Base-by-base conservation (phyloP, 2,113 vertebrate species). In the Mirza zaza region DNA sequence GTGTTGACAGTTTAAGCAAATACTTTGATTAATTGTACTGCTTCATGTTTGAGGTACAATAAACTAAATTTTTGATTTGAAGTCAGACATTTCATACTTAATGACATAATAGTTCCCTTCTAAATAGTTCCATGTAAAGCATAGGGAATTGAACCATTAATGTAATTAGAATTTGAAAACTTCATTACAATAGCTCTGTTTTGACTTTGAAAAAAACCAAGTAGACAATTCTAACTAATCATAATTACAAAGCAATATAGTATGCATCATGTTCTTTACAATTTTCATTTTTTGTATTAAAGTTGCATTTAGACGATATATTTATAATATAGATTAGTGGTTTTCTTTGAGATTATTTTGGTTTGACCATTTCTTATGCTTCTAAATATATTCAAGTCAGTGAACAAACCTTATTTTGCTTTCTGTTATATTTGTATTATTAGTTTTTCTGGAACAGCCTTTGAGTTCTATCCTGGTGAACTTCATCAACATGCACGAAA, bases 301-400 rank as follows among this genome's bases (percentile, higher is more conserved):
- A 27, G 17, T 18, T 88, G n/a, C 52, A 73, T 84, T 82, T 67
- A 93, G 77, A 81, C 10, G 0, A 21, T 71, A 27, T 17, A 70
- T 52, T 79, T 88, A 57, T 39, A 61, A 84, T 73, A 80, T 11
- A 87, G 18, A 83, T 84, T 39, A 57, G 34, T 71, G 18, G n/a
- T 65, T 95, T 93, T 73, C 14, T 71, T 87, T 95, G 93, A 73
- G 50, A 55, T 91, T 71, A 21, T 85, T 88, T 48, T 85, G 32
- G 14, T 25, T 68, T 84, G 73, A 57, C 8, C 55, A 67, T 90
- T 61, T 90, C 32, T 63, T 71, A 61, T 71, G 39, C 45, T 65
- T 67, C 59, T 83, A 75, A 86, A 23, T 90, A 57, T 70, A 77
- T 50, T 82, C 36, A 75, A 12, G 25, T 67, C 23, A 61, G 63